Conservation (phyloP, 2,113 vertebrate genomes). For the Lepus timidus region DNA sequence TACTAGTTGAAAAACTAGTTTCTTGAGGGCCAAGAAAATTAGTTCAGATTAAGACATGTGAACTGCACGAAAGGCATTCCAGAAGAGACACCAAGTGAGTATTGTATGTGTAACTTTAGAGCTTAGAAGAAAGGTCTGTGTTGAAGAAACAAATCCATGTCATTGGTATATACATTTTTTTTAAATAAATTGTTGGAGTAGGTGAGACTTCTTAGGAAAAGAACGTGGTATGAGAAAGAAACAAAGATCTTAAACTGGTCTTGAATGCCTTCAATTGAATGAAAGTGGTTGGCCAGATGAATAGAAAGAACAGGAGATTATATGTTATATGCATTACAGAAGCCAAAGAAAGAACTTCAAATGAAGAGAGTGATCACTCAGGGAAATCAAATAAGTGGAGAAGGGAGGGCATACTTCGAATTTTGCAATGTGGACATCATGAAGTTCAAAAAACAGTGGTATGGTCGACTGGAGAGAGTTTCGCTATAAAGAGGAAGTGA, state of each 20-base stretch:
- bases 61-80: background rate
- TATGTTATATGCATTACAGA: background rate
- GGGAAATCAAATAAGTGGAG: background rate
- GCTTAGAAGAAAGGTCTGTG: background rate
- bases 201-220: background rate
- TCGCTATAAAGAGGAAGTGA: background rate
- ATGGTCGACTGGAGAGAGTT: background rate
- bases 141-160: background rate
- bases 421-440: background rate
- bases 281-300: background rate
- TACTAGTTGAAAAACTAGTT: background rate
- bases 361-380: background rate
- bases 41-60: background rate
- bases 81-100: background rate
- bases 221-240: background rate
- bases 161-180: background rate
- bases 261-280: background rate
- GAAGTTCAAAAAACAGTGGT: background rate
- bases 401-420: background rate
- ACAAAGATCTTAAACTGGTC: background rate
- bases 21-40: background rate
- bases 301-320: background rate
- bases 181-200: background rate
- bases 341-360: slow-evolving; percentile 42
- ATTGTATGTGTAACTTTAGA: background rate